Base-by-base conservation (phyloP, 2,113 vertebrate genomes). In the Tragelaphus buxtoni region DNA sequence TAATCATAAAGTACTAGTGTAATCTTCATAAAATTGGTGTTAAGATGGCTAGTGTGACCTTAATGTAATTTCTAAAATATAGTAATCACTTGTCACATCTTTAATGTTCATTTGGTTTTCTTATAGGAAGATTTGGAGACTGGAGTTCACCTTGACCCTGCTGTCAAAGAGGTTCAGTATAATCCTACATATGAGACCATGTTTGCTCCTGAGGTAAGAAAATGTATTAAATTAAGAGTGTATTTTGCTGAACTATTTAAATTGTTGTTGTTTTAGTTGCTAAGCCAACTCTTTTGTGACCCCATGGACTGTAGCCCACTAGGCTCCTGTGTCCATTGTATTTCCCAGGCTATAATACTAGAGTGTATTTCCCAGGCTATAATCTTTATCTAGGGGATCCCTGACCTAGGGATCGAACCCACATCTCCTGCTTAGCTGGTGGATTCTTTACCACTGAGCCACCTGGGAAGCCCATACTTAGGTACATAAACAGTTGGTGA, bases 141-240 rank as follows among this genome's bases (percentile, higher is more conserved):
- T 5, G 99, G 99, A 55, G 97, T 98, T 97, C 99, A 99, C 91
- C 99, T 99, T 97, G 99, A 99, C 98, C 99, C 99, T 90, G 98
- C 99, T 9, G 84, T 99, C 96, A 99, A 99, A 97, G 99, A 99
- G 98, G 99, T 99, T 97, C 97, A 97, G 0, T 99, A 98, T 89
- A 99, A 99, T 95, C 99, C 99, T 20, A 99, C 99, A 45, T 99
- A 98, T 20, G 99, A 99, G 79, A 99, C 99, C 26, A 99, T 99
- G 99, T 99, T 99, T 99, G 99, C 99, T 95, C 99, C 99, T 47
- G 99, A 99, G 99, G 99, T 99, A 98, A 98, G 98, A 89, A 95
- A 53, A 80, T 18, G 49, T 32, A 51, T 0, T 32, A 45, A 88
- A 72, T 96, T 76, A 76, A 92, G 35, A 9, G 93, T 88, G 76